These are phyloP conservation scores for Nibea coibor DNA, from an alignment of 2,113 vertebrate species.

Conservation along the genomic window DNA sequence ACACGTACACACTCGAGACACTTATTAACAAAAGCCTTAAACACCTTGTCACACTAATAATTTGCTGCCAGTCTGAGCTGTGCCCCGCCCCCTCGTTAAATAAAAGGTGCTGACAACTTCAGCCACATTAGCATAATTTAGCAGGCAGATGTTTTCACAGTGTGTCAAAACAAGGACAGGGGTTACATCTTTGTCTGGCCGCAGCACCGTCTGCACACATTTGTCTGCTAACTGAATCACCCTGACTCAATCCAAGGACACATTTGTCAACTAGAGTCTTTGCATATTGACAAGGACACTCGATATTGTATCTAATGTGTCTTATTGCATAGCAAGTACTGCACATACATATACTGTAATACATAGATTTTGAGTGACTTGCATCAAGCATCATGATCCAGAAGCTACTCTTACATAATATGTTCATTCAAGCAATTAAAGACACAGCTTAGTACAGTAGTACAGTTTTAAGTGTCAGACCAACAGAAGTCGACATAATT, in stretches of 20 bases:
- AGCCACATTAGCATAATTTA: constrained; percentile 78
- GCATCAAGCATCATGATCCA: neutral
- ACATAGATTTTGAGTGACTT: neutral
- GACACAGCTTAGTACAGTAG: neutral
- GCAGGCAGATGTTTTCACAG: constrained; percentile 72
- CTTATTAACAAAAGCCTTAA: constrained; percentile 73
- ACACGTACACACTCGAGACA: constrained; percentile 51
- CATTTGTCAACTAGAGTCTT: constrained; percentile 21
- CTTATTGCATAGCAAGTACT: neutral
- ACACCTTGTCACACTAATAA: constrained; percentile 81
- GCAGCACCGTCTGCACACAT: constrained; percentile 17
- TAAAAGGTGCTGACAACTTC: constrained; percentile 77
- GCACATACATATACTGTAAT: neutral
- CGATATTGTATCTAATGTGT: neutral
- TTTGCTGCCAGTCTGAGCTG: constrained; percentile 57
- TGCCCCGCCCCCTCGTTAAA: constrained; percentile 57
- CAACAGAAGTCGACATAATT: neutral
- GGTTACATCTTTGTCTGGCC: constrained; percentile 56
- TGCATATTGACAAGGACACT: constrained; percentile 37
- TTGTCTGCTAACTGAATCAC: constrained; percentile 37
- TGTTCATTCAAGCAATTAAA: neutral
- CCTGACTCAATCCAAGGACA: constrained; percentile 59
- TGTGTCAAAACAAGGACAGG: constrained; percentile 69
- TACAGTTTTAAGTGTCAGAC: neutral
- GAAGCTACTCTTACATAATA: neutral